A percentile compares a stretch with the other conserved stretches of the same genome.
Conservation (phyloP, 2,113 vertebrate genomes). For the Struthidea cinerea region DNA sequence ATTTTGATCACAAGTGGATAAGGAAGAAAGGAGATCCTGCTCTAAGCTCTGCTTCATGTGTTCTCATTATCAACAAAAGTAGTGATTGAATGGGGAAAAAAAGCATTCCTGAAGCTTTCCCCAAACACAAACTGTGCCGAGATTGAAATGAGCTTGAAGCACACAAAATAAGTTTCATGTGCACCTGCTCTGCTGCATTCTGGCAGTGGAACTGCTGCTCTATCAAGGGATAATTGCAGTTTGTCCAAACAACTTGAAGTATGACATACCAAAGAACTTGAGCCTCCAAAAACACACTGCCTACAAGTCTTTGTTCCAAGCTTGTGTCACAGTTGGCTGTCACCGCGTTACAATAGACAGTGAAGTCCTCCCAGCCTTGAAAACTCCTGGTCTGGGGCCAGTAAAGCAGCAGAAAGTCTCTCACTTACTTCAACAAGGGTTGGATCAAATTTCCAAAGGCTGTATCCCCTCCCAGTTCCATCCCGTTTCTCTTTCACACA, state of each 20-base stretch:
- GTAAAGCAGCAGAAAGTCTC: not conserved
- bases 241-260: not conserved
- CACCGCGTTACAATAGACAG: not conserved
- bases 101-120: not conserved
- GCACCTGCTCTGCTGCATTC: not conserved
- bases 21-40: not conserved
- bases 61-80: not conserved
- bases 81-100: not conserved
- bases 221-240: not conserved
- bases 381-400: not conserved
- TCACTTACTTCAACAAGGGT: fast-evolving
- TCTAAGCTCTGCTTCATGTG: not conserved
- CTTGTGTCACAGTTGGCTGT: not conserved
- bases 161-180: not conserved
- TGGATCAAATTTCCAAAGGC: not conserved
- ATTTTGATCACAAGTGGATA: not conserved
- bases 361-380: not conserved
- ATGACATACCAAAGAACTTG: not conserved
- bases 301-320: not conserved
- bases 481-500: not conserved
- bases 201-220: not conserved
- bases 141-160: not conserved
- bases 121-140: not conserved
- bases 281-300: not conserved
- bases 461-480: not conserved